Evolutionary conservation across 2,113 vertebrate species (phyloP).

Genomic region (Okapia johnstoni): DNA sequence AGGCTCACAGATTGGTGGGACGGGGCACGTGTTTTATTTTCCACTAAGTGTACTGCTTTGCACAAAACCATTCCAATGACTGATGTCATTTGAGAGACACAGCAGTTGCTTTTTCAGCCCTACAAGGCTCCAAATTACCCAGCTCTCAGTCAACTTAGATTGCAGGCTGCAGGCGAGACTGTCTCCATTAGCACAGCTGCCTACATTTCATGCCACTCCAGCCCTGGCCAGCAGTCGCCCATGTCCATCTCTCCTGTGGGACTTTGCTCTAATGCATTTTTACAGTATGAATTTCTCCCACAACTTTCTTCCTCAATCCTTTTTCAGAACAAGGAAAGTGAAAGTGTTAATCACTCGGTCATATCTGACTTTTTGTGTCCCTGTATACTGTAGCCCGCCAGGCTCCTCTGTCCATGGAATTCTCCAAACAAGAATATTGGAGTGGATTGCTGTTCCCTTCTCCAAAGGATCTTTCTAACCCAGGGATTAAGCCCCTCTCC

Average conservation of each 20-base stretch:
- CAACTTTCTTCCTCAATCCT: neutral
- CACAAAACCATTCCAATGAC: neutral
- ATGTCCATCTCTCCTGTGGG: neutral
- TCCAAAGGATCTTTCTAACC: neutral
- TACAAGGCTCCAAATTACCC: neutral
- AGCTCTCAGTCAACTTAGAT: neutral
- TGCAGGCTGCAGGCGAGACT: neutral
- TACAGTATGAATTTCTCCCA: rapidly evolving
- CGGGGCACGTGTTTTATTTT: rapidly evolving
- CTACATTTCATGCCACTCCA: neutral
- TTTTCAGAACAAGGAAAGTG: neutral
- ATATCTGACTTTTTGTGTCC: neutral
- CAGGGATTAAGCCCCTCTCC: neutral
- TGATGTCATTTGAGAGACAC: neutral
- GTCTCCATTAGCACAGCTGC: neutral
- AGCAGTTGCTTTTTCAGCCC: neutral
- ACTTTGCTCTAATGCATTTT: neutral
- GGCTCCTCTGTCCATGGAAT: neutral
- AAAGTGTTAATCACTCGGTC: neutral
- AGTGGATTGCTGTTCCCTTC: neutral
- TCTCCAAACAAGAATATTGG: neutral
- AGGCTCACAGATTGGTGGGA: neutral
- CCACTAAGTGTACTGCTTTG: neutral
- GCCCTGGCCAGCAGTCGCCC: rapidly evolving
- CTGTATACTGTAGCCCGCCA: neutral